Evolutionary conservation across 2,113 vertebrate species (phyloP).

Genomic region (Crotalus tigris): DNA sequence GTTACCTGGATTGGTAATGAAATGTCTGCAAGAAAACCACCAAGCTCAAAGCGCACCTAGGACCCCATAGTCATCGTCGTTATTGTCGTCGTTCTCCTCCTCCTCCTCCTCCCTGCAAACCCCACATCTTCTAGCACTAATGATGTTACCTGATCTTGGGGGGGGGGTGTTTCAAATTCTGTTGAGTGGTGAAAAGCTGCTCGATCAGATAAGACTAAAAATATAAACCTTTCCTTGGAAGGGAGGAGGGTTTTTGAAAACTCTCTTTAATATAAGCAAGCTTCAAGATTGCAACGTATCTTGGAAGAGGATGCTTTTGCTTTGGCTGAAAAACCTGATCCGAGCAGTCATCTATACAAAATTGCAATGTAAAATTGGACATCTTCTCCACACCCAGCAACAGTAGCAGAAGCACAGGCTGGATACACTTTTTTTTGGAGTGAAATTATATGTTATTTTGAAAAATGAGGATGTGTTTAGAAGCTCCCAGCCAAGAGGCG

Average conservation of each 20-base stretch:
- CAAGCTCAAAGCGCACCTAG: too few species aligned
- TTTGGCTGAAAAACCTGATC: neutral
- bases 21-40: too few species aligned
- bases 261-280: neutral
- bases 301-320: neutral
- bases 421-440: neutral
- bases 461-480: neutral
- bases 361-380: neutral
- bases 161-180: neutral
- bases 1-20: too few species aligned
- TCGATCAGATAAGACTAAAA: neutral
- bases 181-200: neutral
- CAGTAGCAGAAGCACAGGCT: neutral
- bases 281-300: neutral
- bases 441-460: slow-evolving; percentile 16
- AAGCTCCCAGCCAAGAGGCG: neutral
- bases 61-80: too few species aligned
- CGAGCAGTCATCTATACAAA: neutral
- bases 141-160: too few species aligned
- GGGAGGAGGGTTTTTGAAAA: neutral
- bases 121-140: too few species aligned
- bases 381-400: neutral
- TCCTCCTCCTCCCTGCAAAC: too few species aligned
- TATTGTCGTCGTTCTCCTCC: too few species aligned
- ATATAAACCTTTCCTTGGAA: neutral